Conservation (phyloP, 2,888 invertebrate species). For the Argynnis bischoffii region DNA sequence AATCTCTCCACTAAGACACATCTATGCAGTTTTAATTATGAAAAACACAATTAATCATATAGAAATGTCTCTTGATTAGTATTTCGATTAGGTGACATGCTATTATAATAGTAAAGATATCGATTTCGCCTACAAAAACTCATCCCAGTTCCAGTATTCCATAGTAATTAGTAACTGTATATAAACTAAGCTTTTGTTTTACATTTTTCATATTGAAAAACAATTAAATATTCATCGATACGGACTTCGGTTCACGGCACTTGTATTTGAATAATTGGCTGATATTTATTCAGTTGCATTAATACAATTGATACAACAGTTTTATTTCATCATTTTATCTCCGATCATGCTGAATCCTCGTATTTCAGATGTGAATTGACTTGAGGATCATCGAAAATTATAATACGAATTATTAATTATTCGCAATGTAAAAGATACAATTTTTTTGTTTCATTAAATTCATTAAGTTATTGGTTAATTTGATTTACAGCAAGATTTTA, state of each 20-base stretch:
- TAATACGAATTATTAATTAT: conserved; percentile 3
- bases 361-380: conserved; percentile 29
- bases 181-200: conserved; percentile 25
- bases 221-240: conserved; percentile 79
- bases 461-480: too few species aligned
- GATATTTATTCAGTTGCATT: conserved; percentile 80
- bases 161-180: conserved; percentile 20
- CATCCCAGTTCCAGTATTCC: neutral
- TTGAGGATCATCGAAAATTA: conserved; percentile 19
- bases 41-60: too few species aligned
- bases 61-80: neutral
- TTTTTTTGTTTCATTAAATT: too few species aligned
- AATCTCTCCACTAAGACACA: too few species aligned
- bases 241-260: conserved; percentile 68
- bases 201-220: conserved; percentile 47
- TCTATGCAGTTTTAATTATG: too few species aligned
- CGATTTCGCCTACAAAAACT: neutral
- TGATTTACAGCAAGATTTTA: too few species aligned
- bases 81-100: neutral
- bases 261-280: conserved; percentile 80
- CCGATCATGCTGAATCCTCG: conserved; percentile 47
- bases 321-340: conserved; percentile 57
- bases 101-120: neutral
- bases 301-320: conserved; percentile 75
- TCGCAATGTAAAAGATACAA: neutral